A percentile compares a stretch with the other conserved stretches of the same genome.
phyloP scores from a whole-genome alignment of 2,888 invertebrate species.

The Nomada fucata region DNA sequence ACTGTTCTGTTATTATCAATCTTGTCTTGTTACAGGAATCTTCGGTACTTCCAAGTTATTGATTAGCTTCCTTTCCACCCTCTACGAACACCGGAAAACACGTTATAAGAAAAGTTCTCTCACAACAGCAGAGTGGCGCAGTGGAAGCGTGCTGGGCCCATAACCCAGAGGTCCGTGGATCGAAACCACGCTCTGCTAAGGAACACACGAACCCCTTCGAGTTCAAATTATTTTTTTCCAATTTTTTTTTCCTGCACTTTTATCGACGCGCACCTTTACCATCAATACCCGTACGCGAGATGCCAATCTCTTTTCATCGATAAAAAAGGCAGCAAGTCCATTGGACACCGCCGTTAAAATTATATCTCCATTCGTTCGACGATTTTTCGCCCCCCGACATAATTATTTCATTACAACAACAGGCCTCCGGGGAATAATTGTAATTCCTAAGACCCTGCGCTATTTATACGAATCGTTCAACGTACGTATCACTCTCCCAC shows the following conservation, averaged over 20 bases:
- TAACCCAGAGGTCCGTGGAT: conserved; percentile 82
- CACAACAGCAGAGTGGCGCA: conserved; percentile 79
- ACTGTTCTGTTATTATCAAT: not conserved
- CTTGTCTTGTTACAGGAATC: not conserved
- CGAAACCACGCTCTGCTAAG: conserved; percentile 81
- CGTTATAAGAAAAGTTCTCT: rapidly evolving
- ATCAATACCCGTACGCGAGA: not conserved
- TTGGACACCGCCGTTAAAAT: no score
- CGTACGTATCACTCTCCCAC: no score
- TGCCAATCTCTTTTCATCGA: no score
- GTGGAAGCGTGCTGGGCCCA: conserved; percentile 83
- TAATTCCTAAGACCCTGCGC: no score
- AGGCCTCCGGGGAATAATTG: no score
- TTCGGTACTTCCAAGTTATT: conserved; percentile 8
- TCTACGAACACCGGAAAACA: rapidly evolving
- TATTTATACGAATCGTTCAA: no score
- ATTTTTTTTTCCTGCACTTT: not conserved
- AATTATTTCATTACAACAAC: no score
- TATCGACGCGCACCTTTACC: no score
- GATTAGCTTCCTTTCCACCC: conserved; percentile 2
- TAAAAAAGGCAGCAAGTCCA: no score
- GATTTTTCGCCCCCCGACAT: no score
- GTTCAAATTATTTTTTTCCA: conserved; percentile 44
- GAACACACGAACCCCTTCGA: no score
- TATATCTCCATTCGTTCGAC: no score